Conservation (phyloP, 2,797 vertebrate genomes). For the Pterois miles region DNA sequence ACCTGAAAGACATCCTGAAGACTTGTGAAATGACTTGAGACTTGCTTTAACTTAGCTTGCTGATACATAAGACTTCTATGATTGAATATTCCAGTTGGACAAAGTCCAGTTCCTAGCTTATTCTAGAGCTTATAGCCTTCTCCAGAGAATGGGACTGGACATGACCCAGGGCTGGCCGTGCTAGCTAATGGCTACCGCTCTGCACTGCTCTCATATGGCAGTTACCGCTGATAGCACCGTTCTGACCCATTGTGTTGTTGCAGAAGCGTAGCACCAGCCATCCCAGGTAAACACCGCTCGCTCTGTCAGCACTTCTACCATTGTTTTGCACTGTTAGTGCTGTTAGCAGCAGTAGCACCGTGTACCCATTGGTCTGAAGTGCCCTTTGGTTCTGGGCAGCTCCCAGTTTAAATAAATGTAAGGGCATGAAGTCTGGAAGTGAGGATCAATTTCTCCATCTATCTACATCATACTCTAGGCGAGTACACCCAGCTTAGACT, state of each 20-base stretch:
- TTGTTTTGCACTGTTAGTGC: background rate
- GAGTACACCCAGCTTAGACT: conserved; percentile 93
- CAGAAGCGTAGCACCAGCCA: too few species aligned
- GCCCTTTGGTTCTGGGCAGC: background rate
- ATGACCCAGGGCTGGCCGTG: background rate
- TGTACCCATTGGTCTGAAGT: background rate
- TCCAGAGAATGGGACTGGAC: background rate
- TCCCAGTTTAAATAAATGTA: background rate
- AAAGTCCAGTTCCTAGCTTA: background rate
- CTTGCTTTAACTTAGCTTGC: background rate
- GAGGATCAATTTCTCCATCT: background rate
- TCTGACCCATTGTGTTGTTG: too few species aligned
- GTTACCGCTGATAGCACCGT: background rate
- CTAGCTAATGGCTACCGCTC: background rate
- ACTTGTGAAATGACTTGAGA: background rate
- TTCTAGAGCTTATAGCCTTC: background rate
- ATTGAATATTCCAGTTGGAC: background rate
- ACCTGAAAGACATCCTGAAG: too few species aligned
- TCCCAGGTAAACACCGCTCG: background rate
- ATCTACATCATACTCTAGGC: conserved; percentile 74
- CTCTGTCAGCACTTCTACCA: background rate
- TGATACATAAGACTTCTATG: background rate
- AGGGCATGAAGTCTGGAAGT: background rate
- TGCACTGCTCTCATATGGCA: background rate
- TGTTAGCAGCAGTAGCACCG: too few species aligned